Conservation (phyloP, 2,113 vertebrate species). For the Apistogramma diplotaenia region DNA sequence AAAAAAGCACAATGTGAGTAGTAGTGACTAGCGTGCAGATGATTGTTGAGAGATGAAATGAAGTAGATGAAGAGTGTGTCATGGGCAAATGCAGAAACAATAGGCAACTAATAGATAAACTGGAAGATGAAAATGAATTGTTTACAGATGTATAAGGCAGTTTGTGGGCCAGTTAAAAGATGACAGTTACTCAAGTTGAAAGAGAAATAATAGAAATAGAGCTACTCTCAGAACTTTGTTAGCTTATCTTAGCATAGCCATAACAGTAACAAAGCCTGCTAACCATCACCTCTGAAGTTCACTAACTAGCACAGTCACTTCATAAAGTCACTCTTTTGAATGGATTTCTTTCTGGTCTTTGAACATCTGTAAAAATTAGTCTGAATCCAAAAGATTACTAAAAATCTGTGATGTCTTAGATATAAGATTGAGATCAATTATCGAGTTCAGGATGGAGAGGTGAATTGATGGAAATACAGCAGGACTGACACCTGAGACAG, state of each 20-base stretch:
- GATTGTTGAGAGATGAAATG: slow-evolving; percentile 15
- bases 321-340: not conserved
- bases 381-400: not conserved
- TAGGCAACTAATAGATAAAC: not conserved
- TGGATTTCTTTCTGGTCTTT: not conserved
- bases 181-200: not conserved
- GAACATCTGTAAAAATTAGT: not conserved
- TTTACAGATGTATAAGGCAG: not conserved
- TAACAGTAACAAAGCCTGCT: not conserved
- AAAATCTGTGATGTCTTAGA: not conserved
- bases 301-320: not conserved
- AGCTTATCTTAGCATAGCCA: not conserved
- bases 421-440: not conserved
- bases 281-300: not conserved
- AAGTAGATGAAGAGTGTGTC: not conserved
- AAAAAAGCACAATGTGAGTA: slow-evolving; percentile 25
- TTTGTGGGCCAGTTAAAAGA: not conserved
- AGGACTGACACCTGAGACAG: slow-evolving; percentile 3
- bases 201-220: not conserved
- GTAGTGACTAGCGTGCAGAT: slow-evolving; percentile 40
- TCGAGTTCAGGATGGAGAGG: not conserved
- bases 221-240: not conserved
- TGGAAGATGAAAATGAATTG: not conserved
- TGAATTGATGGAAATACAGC: slow-evolving; percentile 9
- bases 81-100: not conserved